phyloP scores from a whole-genome alignment of 2,888 invertebrate species.

The Acleris holmiana region DNA sequence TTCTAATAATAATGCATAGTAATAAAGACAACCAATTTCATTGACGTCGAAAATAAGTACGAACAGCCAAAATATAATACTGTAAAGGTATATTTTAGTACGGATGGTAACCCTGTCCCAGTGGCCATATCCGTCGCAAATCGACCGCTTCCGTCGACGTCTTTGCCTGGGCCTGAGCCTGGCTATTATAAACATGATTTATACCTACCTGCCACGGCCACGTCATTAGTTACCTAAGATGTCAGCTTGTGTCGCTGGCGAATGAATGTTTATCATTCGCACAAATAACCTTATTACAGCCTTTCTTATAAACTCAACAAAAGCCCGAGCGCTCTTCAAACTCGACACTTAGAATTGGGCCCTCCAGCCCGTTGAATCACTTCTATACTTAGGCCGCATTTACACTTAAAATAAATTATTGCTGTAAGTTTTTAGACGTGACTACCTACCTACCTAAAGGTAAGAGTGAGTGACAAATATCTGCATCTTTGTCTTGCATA shows the following conservation, averaged over 20 bases:
- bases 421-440: too few relatives aligned
- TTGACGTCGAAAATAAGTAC: too few relatives aligned
- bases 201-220: slow-evolving; percentile 80
- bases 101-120: too few relatives aligned
- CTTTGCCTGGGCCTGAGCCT: slow-evolving; percentile 54
- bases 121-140: slow-evolving; percentile 81
- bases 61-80: too few relatives aligned
- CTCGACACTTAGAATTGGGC: slow-evolving; percentile 1
- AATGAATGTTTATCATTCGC: slow-evolving; percentile 77
- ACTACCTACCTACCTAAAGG: too few relatives aligned
- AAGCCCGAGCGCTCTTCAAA: slow-evolving; percentile 11
- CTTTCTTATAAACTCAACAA: slow-evolving; percentile 26
- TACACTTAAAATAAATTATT: too few relatives aligned
- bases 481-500: too few relatives aligned
- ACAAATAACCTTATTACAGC: slow-evolving; percentile 57
- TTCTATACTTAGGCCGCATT: too few relatives aligned
- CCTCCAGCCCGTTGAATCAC: neutral
- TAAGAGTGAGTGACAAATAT: too few relatives aligned
- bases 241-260: slow-evolving; percentile 71
- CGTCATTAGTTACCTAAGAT: slow-evolving; percentile 77
- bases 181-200: slow-evolving; percentile 79
- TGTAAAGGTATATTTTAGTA: too few relatives aligned
- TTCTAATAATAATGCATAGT: too few relatives aligned
- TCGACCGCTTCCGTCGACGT: slow-evolving; percentile 76
- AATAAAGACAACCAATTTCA: too few relatives aligned